A percentile compares a stretch with the other conserved stretches of the same genome.
Evolutionary conservation across 2,888 invertebrate genomes (phyloP).

Genomic region (Chouioia cunea): DNA sequence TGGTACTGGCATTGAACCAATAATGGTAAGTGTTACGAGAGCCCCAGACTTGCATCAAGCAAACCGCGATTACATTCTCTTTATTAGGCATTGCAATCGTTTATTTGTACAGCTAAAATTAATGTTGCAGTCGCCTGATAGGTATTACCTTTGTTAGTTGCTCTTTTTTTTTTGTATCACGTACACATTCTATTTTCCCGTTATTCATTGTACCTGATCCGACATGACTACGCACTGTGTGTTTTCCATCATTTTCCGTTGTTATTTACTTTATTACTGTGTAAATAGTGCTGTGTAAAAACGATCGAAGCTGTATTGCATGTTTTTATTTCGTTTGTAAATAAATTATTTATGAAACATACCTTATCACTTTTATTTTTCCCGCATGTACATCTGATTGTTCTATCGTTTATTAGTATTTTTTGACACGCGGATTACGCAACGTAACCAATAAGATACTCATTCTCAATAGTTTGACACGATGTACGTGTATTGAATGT

Average conservation of each 20-base stretch:
- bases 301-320: conserved; percentile 42
- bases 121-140: conserved; percentile 46
- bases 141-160: conserved; percentile 36
- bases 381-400: conserved; percentile 42
- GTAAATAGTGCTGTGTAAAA: conserved; percentile 35
- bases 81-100: conserved; percentile 15
- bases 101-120: conserved; percentile 35
- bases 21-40: conserved; percentile 87
- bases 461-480: no score
- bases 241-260: conserved; percentile 36
- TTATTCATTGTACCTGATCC: conserved; percentile 19
- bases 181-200: conserved; percentile 27
- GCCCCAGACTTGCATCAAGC: conserved; percentile 42
- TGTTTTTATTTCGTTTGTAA: conserved; percentile 42
- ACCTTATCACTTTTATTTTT: conserved; percentile 47
- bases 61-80: conserved; percentile 25
- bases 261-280: conserved; percentile 19
- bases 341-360: conserved; percentile 40
- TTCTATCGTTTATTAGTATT: no score
- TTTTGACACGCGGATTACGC: no score
- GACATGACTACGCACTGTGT: conserved; percentile 15
- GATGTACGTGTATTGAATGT: no score
- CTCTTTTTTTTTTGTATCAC: conserved; percentile 11
- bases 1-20: conserved; percentile 85
- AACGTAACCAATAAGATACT: no score